Evolutionary conservation across 2,888 invertebrate species (phyloP), one percentile per base, ranked within the genome.

Genomic region (Eupeodes latifasciatus): DNA sequence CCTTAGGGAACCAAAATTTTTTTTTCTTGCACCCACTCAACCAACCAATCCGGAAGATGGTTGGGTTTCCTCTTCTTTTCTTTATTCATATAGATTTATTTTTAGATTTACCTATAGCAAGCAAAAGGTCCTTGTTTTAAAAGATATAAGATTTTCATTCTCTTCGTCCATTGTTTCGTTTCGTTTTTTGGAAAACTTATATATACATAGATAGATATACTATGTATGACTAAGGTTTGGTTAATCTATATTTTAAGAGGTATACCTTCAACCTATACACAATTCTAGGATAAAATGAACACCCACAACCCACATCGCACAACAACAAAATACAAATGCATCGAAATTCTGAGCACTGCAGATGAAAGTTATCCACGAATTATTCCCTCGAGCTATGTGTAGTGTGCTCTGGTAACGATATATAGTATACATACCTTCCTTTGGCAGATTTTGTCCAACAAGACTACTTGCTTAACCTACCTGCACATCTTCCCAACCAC

Each of bases 301-400:
- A 3, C 49, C 7, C 74, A 59, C 77, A 57, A 7, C 40, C 40
- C n/a, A 40, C 19, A 34, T 19, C 51, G 47, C 16, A 27, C 36
- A 53, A 55, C 40, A 34, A 55, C 62, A 64, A 47, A 16, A 71
- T 16, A 6, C n/a, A 59, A 75, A 75, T 75, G 53, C 75, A 75
- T 40, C 64, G 19, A 61, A 67, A 53, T 83, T 36, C 71, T 57
- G 12, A 47, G 55, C 82, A 66, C 72, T 77, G 80, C 83, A 87
- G 79, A 76, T 83, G 86, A 80, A 83, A 80, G 47, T 87, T 83
- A 80, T 87, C 76, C 86, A 83, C 83, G 76, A 76, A 83, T 80
- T 71, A 83, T 87, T 83, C 86, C 86, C 80, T 51, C 11, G 59
- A 75, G 85, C 78, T 75, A 62, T 81, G 55, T 80, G 44, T 66